Conservation (phyloP, 1,140 invertebrate species). For the Pomacea maculata region DNA sequence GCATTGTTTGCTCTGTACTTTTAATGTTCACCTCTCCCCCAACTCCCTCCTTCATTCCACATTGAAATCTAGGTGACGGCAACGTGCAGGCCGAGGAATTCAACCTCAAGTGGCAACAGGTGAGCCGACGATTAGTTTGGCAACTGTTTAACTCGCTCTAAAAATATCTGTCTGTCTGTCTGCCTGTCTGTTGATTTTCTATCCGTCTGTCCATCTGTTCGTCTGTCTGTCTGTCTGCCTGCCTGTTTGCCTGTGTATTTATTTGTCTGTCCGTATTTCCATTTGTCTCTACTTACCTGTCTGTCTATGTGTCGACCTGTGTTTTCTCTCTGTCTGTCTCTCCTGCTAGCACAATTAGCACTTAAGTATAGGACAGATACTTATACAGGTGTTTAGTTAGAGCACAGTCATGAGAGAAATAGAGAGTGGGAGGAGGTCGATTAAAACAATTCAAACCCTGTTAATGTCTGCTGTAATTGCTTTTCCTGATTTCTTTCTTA, state of each 20-base stretch:
- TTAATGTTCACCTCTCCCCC: neutral
- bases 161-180: too few relatives aligned
- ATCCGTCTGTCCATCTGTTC: neutral
- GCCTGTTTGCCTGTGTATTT: neutral
- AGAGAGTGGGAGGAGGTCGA: too few relatives aligned
- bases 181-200: neutral
- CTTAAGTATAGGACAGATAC: neutral
- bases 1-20: neutral
- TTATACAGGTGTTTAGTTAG: too few relatives aligned
- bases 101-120: too few relatives aligned
- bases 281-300: neutral
- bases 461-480: neutral
- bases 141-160: too few relatives aligned
- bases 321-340: neutral
- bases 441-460: neutral
- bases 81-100: too few relatives aligned
- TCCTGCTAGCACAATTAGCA: neutral
- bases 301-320: neutral
- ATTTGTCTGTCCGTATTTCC: neutral
- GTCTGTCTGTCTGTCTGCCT: constrained; percentile 1
- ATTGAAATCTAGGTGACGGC: too few relatives aligned
- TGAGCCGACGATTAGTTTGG: too few relatives aligned
- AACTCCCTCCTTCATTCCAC: neutral
- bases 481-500: too few relatives aligned
- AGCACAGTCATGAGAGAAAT: too few relatives aligned